Percentiles rank a stretch among this genome's conserved stretches.
Evolutionary conservation across 2,888 invertebrate species (phyloP).

Genomic region (Parnassius orleans): DNA sequence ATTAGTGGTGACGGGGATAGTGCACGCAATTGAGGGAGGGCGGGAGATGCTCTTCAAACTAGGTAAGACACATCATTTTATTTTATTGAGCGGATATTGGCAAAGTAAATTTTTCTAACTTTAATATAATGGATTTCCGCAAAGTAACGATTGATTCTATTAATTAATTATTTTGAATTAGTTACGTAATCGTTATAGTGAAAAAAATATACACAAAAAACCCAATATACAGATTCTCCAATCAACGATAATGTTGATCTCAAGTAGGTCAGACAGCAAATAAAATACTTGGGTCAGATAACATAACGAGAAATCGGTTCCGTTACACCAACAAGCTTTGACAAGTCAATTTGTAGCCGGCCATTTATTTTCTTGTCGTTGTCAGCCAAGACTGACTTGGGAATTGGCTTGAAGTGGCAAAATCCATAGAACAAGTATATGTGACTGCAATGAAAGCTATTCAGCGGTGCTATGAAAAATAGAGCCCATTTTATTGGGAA

Average conservation of each 20-base stretch:
- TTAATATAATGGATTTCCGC: no score
- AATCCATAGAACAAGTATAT: not conserved
- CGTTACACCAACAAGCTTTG: conserved; percentile 22
- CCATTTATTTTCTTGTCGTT: conserved; percentile 9
- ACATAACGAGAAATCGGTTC: conserved; percentile 20
- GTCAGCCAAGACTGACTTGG: conserved; percentile 1
- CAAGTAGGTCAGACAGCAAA: conserved; percentile 24
- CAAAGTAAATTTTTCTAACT: no score
- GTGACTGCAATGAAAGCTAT: not conserved
- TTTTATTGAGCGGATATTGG: no score
- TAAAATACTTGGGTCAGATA: conserved; percentile 14
- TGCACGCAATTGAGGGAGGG: no score
- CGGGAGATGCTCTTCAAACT: no score
- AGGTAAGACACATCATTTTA: no score
- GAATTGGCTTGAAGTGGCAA: not conserved
- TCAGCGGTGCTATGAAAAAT: no score
- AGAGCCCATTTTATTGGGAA: no score
- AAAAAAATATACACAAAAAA: not conserved
- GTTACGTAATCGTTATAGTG: no score
- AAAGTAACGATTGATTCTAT: no score
- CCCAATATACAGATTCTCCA: no score
- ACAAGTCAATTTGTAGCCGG: conserved; percentile 23
- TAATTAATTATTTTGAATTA: not conserved
- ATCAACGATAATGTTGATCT: not conserved
- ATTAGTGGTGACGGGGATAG: no score